Evolutionary conservation across 1,140 invertebrate species (phyloP).

Genomic region (Chironomus striatipennis): DNA sequence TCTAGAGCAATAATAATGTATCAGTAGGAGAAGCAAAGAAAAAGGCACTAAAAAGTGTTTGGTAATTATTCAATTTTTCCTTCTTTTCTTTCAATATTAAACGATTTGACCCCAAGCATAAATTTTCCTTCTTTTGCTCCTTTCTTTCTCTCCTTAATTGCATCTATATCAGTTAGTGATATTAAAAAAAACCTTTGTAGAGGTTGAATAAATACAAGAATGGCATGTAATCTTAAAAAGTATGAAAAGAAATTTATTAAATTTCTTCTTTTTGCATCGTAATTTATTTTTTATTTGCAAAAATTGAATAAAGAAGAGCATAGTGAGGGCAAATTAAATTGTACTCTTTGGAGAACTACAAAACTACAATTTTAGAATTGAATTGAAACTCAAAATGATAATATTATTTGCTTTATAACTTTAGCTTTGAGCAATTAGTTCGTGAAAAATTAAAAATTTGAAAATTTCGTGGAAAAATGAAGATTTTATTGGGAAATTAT

Average conservation of each 20-base stretch:
- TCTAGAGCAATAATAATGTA: background rate
- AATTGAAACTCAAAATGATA: no score
- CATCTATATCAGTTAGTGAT: background rate
- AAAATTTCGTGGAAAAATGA: no score
- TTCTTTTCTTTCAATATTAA: slow-evolving; percentile 5
- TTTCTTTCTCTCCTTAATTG: background rate
- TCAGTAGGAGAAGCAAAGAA: background rate
- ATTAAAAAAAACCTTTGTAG: background rate
- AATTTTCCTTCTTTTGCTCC: background rate
- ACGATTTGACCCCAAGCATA: slow-evolving; percentile 18
- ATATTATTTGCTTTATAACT: no score
- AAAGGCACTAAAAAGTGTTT: slow-evolving; percentile 6
- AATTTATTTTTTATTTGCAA: no score
- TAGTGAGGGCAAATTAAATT: no score
- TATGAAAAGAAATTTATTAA: background rate
- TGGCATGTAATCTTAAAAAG: background rate
- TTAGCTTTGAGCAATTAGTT: no score
- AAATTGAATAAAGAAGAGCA: no score
- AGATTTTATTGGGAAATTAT: no score
- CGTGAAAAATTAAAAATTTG: no score
- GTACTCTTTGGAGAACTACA: no score
- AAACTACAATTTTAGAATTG: no score
- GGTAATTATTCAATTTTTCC: slow-evolving; percentile 23
- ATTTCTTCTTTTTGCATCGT: background rate
- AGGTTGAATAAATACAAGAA: background rate